Evolutionary conservation across 2,888 invertebrate species (phyloP).

Genomic region (Sipunculus nudus): DNA sequence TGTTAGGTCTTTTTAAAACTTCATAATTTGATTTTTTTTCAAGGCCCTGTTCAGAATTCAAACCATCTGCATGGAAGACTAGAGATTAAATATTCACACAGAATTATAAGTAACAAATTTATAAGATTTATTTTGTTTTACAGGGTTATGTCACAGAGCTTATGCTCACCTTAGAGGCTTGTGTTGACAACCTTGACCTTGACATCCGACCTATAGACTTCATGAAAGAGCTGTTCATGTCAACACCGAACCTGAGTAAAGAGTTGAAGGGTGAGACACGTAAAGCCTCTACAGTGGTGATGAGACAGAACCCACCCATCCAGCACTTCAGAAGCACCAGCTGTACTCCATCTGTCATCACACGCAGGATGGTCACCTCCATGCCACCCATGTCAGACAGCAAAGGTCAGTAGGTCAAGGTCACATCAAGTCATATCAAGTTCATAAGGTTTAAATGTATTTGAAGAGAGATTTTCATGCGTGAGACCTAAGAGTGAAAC

Average conservation of each 20-base stretch:
- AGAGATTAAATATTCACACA: too few relatives aligned
- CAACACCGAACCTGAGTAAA: slow-evolving; percentile 83
- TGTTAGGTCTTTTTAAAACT: too few relatives aligned
- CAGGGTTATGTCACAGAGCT: slow-evolving; percentile 97
- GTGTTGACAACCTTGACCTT: slow-evolving; percentile 84
- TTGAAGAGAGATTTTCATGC: too few relatives aligned
- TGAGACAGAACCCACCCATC: slow-evolving; percentile 66
- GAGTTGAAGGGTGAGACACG: slow-evolving; percentile 46
- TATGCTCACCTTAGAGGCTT: slow-evolving; percentile 91
- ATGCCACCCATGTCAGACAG: slow-evolving; percentile 51
- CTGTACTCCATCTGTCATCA: slow-evolving; percentile 79
- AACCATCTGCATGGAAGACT: too few relatives aligned
- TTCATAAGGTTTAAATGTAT: too few relatives aligned
- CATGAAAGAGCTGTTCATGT: slow-evolving; percentile 90
- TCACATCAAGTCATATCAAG: too few relatives aligned
- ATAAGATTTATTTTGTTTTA: slow-evolving; percentile 23
- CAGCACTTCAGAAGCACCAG: slow-evolving; percentile 90
- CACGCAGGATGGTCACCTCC: slow-evolving; percentile 77
- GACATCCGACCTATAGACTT: slow-evolving; percentile 85
- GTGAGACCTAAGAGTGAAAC: too few relatives aligned
- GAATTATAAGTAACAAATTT: too few relatives aligned
- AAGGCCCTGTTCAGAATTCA: too few relatives aligned
- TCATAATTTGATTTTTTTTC: too few relatives aligned
- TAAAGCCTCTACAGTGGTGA: slow-evolving; percentile 55
- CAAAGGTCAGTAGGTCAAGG: slow-evolving; percentile 25